phyloP scores from a whole-genome alignment of 2,113 vertebrate species.

The Raja brachyura region DNA sequence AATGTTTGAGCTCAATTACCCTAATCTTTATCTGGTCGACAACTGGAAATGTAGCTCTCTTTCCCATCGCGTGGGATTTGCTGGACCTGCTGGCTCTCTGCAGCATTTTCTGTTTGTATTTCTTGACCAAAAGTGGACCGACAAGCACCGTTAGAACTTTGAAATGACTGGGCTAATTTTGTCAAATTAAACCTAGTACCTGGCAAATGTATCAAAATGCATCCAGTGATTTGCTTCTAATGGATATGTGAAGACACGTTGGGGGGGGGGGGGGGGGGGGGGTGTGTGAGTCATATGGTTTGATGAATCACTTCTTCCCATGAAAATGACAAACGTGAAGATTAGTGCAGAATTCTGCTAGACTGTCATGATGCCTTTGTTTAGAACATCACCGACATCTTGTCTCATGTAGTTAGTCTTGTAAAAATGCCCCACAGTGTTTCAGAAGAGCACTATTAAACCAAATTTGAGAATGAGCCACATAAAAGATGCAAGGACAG shows the following conservation, averaged over 20 bases:
- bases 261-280: background rate
- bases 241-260: background rate
- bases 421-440: no score
- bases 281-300: background rate
- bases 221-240: background rate
- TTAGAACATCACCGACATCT: background rate
- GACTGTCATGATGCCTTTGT: background rate
- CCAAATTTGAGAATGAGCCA: background rate
- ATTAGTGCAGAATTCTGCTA: background rate
- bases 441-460: no score
- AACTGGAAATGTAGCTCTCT: no score
- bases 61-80: no score
- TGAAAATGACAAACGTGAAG: slow-evolving; percentile 6
- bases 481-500: background rate
- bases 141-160: background rate
- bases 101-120: no score
- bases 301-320: background rate
- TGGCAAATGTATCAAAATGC: background rate
- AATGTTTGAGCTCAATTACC: no score
- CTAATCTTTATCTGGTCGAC: no score
- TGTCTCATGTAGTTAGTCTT: no score
- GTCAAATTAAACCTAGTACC: background rate
- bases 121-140: background rate
- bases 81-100: no score
- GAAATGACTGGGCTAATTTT: background rate